Conservation (phyloP, 1,140 invertebrate species). For the Sycobia sp. region DNA sequence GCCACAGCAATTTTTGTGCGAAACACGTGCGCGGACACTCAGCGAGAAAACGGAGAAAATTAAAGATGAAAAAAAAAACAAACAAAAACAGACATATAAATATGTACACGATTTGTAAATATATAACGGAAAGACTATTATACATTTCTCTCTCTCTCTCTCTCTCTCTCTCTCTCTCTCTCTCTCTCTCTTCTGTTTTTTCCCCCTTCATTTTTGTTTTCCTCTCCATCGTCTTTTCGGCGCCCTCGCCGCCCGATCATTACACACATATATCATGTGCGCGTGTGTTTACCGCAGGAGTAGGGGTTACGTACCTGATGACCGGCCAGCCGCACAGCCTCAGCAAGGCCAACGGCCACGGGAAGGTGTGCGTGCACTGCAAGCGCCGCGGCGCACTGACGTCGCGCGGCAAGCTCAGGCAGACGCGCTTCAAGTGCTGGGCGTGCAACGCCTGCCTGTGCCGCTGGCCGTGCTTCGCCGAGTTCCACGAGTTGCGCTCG, state of each 20-base stretch:
- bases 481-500: constrained; percentile 59
- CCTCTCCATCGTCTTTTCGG: no score
- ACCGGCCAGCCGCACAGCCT: constrained; percentile 62
- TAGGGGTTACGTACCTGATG: constrained; percentile 59
- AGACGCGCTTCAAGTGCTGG: constrained; percentile 64
- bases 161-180: no score
- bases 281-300: no score
- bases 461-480: constrained; percentile 61
- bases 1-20: no score
- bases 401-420: constrained; percentile 60
- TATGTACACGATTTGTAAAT: no score
- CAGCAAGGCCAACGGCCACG: constrained; percentile 63
- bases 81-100: no score
- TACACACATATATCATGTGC: no score
- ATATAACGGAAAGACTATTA: no score
- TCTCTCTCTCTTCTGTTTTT: no score
- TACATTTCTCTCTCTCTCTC: no score
- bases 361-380: constrained; percentile 63
- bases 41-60: neutral
- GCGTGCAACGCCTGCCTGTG: constrained; percentile 62
- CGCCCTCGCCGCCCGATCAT: no score
- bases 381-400: constrained; percentile 60
- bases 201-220: no score
- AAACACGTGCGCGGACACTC: neutral
- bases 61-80: constrained; percentile 37